Percentiles rank a stretch among this genome's conserved stretches.
Evolutionary conservation across 2,888 invertebrate genomes (phyloP).

Genomic region (Trisateles emortualis): DNA sequence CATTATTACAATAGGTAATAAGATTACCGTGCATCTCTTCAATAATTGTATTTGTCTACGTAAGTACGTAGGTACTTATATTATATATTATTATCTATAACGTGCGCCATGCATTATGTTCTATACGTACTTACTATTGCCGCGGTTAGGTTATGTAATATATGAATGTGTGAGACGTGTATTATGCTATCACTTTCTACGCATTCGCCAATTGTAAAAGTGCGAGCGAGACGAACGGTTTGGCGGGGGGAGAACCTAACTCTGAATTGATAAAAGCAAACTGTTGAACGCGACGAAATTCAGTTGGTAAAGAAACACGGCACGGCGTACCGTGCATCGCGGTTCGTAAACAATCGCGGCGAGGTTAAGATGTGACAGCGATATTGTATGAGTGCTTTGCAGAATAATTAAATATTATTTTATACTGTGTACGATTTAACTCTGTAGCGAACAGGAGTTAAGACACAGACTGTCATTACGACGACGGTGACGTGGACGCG

Average conservation of each 20-base stretch:
- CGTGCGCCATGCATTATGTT: constrained; percentile 58
- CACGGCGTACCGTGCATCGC: constrained; percentile 62
- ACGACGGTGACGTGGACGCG: constrained; percentile 78
- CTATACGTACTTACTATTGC: constrained; percentile 55
- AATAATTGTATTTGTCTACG: constrained; percentile 20
- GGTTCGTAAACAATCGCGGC: constrained; percentile 61
- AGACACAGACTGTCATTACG: constrained; percentile 60
- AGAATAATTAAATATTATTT: constrained; percentile 61
- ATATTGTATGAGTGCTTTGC: constrained; percentile 72
- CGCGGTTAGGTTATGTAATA: constrained; percentile 63
- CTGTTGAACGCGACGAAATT: constrained; percentile 80
- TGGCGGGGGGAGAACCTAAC: constrained; percentile 70
- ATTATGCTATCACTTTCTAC: constrained; percentile 67
- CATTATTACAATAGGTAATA: constrained; percentile 26
- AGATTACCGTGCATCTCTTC: constrained; percentile 34
- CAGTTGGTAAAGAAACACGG: constrained; percentile 77
- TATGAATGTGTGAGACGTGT: constrained; percentile 54
- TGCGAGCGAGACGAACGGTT: constrained; percentile 66
- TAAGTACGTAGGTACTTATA: constrained; percentile 27
- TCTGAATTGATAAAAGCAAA: constrained; percentile 85
- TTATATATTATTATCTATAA: constrained; percentile 33
- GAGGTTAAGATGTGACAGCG: constrained; percentile 80
- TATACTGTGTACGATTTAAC: constrained; percentile 59
- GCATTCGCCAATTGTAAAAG: constrained; percentile 47
- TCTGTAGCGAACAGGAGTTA: constrained; percentile 49